Conservation (phyloP, 2,797 vertebrate genomes). For the Urosaurus nigricauda region DNA sequence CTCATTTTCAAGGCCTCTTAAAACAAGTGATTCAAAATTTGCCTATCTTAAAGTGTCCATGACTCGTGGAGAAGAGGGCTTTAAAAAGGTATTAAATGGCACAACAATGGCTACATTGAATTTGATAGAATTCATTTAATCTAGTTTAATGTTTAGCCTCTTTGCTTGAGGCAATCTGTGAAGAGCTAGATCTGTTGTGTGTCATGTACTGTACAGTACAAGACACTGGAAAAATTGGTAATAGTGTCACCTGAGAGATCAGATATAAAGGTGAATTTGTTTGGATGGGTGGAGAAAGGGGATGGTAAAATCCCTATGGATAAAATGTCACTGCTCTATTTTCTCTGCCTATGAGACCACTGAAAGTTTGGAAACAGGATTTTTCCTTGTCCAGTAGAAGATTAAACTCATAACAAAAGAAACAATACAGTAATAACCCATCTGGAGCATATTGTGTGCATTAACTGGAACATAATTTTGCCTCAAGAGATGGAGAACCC, state of each 20-base stretch:
- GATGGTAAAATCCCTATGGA: background rate
- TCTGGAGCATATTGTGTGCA: slow-evolving; percentile 61
- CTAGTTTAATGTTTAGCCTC: background rate
- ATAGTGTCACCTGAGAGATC: background rate
- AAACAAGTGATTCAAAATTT: background rate
- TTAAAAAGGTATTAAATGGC: background rate
- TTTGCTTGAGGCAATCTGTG: background rate
- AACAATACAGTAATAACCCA: slow-evolving; percentile 42
- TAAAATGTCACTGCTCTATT: background rate
- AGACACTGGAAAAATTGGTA: background rate
- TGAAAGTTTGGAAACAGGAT: background rate
- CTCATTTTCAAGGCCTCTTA: background rate
- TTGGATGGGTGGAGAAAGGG: slow-evolving; percentile 5
- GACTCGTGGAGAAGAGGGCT: background rate
- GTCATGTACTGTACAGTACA: rapidly evolving
- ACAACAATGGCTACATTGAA: slow-evolving; percentile 6
- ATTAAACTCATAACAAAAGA: slow-evolving; percentile 1
- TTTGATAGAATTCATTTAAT: background rate
- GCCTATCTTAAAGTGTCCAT: slow-evolving; percentile 23
- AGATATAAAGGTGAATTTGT: background rate
- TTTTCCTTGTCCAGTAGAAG: background rate
- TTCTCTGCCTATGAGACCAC: background rate
- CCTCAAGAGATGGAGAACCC: slow-evolving; percentile 50
- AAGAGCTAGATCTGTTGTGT: background rate
- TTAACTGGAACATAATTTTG: slow-evolving; percentile 64